phyloP scores from a whole-genome alignment of 2,113 vertebrate species.

The Cyprinodon variegatus region DNA sequence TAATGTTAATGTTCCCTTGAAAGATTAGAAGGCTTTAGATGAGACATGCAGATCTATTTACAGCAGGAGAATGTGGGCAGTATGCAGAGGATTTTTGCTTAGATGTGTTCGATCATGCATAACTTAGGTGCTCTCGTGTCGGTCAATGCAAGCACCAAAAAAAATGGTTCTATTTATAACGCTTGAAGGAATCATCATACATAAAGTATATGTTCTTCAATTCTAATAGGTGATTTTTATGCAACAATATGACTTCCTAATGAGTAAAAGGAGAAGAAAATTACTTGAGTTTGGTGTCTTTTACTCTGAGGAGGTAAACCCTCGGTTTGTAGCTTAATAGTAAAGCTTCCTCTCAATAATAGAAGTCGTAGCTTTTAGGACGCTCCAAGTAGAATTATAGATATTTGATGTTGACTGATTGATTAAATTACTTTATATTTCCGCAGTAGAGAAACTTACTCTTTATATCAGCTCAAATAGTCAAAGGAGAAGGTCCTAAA shows the following conservation, averaged over 20 bases:
- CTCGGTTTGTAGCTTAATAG: no score
- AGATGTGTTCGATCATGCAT: background rate
- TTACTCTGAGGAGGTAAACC: background rate
- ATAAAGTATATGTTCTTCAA: no score
- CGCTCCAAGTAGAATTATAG: background rate
- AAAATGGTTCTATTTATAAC: background rate
- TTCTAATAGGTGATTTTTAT: no score
- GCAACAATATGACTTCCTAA: background rate
- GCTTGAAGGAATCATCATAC: no score
- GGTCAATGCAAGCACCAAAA: background rate
- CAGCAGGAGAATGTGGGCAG: constrained; percentile 17
- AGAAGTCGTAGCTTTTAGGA: background rate
- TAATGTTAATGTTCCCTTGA: constrained; percentile 52
- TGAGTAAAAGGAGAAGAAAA: background rate
- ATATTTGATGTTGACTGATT: background rate
- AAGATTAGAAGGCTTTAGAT: constrained; percentile 50
- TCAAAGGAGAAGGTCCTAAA: no score
- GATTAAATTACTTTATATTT: no score
- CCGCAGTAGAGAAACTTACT: no score
- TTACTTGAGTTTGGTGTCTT: no score
- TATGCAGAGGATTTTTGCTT: background rate
- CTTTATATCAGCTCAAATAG: no score
- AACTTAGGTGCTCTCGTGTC: background rate
- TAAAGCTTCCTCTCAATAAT: background rate
- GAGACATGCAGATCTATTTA: constrained; percentile 61